Evolutionary conservation across 2,113 vertebrate genomes (phyloP), one percentile per base, ranked within the genome.

Genomic region (Origma solitaria): DNA sequence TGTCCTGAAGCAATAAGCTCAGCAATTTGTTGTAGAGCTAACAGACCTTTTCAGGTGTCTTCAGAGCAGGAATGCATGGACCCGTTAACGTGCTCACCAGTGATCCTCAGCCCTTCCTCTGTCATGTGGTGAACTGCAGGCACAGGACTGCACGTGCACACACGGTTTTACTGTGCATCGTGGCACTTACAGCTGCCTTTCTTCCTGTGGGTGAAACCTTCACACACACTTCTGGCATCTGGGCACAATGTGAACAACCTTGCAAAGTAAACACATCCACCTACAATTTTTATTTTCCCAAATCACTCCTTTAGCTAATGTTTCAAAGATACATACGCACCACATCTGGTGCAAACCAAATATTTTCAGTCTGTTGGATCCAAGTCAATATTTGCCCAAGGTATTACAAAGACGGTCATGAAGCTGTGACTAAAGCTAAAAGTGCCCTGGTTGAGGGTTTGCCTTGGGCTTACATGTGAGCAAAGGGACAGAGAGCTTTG

Each of bases 291-390:
- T 97, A 96, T 98, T 98, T 98, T 97, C 90, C 81, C 91, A 98
- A 98, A 98, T 98, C 98, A 98, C 97, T 98, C 98, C 97, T 98
- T 97, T 98, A 97, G 98, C 97, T 97, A 98, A 98, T 97, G 97
- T 97, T 98, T 98, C 97, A 96, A 96, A 97, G 97, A 86, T 50
- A 57, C 22, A 61, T 89, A 98, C 96, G 97, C 90, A 97, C 86
- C 87, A 65, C 98, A 97, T 98, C 98, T 98, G 98, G 97, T 92
- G 95, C 93, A 98, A 98, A 98, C 97, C 97, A 98, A 98, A 98
- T 98, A 98, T 97, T 98, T 98, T 97, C 97, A 98, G 96, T 98
- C 96, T 88, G 93, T 97, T 92, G 86, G 96, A 97, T 97, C 77
- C 15, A 44, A 95, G 97, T 98, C 97, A 98, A 98, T 98, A 98